Evolutionary conservation across 2,888 invertebrate genomes (phyloP).

Genomic region (Campopleginae sp.): DNA sequence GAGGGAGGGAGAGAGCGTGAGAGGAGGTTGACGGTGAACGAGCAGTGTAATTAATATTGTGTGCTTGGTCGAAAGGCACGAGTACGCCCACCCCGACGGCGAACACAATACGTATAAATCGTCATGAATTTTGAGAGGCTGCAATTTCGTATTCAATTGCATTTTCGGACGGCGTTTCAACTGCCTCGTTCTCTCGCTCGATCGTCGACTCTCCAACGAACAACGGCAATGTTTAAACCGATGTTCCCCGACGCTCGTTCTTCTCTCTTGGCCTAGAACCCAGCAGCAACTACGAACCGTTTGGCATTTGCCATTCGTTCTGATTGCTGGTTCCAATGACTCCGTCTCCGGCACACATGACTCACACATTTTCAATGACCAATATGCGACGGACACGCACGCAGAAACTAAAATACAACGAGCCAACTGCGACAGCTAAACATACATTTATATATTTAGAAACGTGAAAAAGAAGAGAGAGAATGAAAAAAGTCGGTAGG

Average conservation of each 20-base stretch:
- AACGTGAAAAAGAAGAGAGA: background rate
- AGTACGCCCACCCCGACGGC: conserved; percentile 75
- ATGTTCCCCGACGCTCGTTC: conserved; percentile 35
- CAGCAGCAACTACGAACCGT: conserved; percentile 53
- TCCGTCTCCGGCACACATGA: conserved; percentile 62
- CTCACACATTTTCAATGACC: conserved; percentile 45
- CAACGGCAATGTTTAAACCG: conserved; percentile 34
- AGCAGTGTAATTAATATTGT: conserved; percentile 76
- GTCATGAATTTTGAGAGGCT: conserved; percentile 80
- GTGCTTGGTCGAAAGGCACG: conserved; percentile 70
- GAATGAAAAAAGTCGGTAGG: background rate
- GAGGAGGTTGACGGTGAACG: conserved; percentile 59
- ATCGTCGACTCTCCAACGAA: conserved; percentile 52
- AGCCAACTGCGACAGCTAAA: background rate
- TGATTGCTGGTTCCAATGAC: conserved; percentile 74
- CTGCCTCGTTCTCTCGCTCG: conserved; percentile 63
- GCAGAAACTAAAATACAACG: background rate
- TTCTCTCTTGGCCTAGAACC: conserved; percentile 39
- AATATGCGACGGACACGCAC: background rate
- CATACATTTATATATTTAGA: background rate
- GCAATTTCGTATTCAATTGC: conserved; percentile 78
- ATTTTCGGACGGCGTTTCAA: conserved; percentile 70
- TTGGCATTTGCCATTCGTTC: conserved; percentile 65
- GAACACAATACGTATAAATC: conserved; percentile 79
- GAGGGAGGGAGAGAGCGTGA: conserved; percentile 26